Percentiles rank a stretch among this genome's conserved stretches.
These are phyloP conservation scores for Pelobates fuscus DNA, from an alignment of 2,113 vertebrate genomes.

Conservation along the genomic window DNA sequence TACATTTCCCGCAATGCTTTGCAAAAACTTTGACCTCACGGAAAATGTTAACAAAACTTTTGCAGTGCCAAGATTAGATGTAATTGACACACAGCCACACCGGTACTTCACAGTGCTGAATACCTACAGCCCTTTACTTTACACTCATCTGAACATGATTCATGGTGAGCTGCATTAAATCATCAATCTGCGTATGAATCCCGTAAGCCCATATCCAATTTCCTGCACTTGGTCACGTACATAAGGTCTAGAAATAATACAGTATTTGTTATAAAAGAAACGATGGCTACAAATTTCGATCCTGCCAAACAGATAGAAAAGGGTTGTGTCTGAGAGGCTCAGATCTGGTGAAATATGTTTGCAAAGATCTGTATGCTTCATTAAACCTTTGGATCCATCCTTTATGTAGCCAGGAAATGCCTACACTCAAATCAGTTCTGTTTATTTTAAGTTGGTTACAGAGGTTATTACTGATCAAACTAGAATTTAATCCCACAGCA, in stretches of 20 bases:
- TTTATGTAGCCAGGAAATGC: slow-evolving; percentile 28
- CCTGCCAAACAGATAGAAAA: background rate
- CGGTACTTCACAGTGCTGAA: background rate
- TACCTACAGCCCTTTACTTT: background rate
- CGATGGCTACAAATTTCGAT: background rate
- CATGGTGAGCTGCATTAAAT: background rate
- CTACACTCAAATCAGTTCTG: slow-evolving; percentile 13
- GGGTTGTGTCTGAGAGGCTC: background rate
- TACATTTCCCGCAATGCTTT: too few relatives aligned
- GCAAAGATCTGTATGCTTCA: slow-evolving; percentile 31
- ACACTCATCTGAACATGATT: background rate
- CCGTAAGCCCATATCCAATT: background rate
- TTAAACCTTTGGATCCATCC: slow-evolving; percentile 31
- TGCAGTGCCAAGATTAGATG: too few relatives aligned
- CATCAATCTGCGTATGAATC: background rate
- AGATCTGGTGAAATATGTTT: slow-evolving; percentile 27
- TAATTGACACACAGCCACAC: too few relatives aligned
- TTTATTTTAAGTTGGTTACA: slow-evolving; percentile 23
- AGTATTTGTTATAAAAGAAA: background rate
- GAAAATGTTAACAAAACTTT: too few relatives aligned
- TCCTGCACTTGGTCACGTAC: background rate
- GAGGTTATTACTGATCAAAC: slow-evolving; percentile 22
- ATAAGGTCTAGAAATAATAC: background rate
- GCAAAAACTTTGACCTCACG: too few relatives aligned
- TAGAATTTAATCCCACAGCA: background rate